phyloP scores from a whole-genome alignment of 2,113 vertebrate genomes.

The Amphiprion ocellaris region DNA sequence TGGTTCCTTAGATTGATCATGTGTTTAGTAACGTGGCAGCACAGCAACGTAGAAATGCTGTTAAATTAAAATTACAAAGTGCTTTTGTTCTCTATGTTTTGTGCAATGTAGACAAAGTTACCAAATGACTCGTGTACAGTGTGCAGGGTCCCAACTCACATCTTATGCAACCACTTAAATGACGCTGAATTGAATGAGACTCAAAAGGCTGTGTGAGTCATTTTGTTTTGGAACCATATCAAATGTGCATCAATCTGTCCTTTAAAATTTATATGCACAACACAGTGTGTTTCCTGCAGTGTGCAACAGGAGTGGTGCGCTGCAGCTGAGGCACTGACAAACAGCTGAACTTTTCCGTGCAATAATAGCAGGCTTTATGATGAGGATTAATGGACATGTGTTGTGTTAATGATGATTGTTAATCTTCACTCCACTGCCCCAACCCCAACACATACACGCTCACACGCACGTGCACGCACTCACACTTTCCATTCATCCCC shows the following conservation, averaged over 20 bases:
- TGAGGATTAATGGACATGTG: conserved; percentile 72
- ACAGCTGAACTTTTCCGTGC: conserved; percentile 47
- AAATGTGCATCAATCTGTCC: conserved; percentile 33
- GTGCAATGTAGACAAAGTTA: background rate
- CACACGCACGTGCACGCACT: conserved; percentile 13
- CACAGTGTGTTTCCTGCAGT: background rate
- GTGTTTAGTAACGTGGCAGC: background rate
- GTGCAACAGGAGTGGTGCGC: background rate
- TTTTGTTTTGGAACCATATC: conserved; percentile 23
- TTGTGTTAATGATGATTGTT: conserved; percentile 68
- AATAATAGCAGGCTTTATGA: conserved; percentile 59
- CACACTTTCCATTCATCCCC: conserved; percentile 2
- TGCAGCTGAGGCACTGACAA: conserved; percentile 23
- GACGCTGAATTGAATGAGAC: conserved; percentile 15
- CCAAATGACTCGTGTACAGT: background rate
- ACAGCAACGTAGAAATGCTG: background rate
- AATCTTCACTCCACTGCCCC: conserved; percentile 54
- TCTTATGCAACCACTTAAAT: conserved; percentile 12
- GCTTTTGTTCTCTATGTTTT: background rate
- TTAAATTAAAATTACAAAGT: background rate
- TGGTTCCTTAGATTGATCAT: background rate
- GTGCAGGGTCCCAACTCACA: conserved; percentile 1
- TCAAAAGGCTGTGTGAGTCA: conserved; percentile 27
- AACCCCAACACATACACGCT: conserved; percentile 25
- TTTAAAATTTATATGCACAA: conserved; percentile 25